Evolutionary conservation across 2,113 vertebrate species (phyloP).

Genomic region (Corythornis madagascariensis): DNA sequence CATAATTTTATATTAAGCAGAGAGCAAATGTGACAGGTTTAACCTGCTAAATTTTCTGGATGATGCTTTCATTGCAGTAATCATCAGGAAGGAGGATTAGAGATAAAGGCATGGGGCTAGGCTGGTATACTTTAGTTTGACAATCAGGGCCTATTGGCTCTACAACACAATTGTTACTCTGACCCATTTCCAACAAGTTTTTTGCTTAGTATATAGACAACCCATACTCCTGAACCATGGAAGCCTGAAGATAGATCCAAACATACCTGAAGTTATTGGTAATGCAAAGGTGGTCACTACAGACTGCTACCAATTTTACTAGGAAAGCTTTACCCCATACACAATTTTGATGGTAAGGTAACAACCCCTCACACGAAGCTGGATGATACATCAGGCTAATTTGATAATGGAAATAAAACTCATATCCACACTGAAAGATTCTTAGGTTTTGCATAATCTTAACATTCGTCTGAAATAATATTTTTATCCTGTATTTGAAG

Average conservation of each 20-base stretch:
- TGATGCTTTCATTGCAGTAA: neutral
- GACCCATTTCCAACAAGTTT: neutral
- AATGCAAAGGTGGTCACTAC: neutral
- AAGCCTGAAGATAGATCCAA: neutral
- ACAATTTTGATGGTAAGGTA: neutral
- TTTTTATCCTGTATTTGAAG: neutral
- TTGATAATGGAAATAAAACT: neutral
- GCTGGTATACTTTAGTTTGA: neutral
- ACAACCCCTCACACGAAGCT: neutral
- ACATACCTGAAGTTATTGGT: neutral
- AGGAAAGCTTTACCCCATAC: neutral
- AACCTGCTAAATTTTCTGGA: constrained; percentile 13
- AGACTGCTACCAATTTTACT: neutral
- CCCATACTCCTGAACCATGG: neutral
- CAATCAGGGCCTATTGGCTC: neutral
- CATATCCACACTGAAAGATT: neutral
- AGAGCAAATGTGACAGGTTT: neutral
- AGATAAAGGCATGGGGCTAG: neutral
- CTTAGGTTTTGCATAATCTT: neutral
- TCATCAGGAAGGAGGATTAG: constrained; percentile 20
- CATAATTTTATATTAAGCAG: constrained; percentile 35
- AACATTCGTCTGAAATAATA: neutral
- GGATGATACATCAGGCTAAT: neutral
- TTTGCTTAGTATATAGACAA: neutral
- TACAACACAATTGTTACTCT: neutral